A percentile compares a stretch with the other conserved stretches of the same genome.
phyloP scores from a whole-genome alignment of 2,888 invertebrate genomes.

The Dichetophora obliterata region DNA sequence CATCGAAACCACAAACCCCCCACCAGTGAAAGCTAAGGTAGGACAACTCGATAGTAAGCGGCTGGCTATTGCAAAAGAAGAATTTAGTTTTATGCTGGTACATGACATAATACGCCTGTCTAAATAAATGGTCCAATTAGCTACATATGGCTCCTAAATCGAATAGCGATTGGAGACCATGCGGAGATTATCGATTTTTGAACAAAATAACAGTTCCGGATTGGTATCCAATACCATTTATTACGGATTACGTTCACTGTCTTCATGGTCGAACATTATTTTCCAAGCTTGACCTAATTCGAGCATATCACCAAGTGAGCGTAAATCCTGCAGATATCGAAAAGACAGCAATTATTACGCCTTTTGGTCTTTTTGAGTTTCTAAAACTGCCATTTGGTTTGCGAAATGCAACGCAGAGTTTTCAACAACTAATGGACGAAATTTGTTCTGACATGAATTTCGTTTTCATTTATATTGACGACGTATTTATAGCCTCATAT shows the following conservation, averaged over 20 bases:
- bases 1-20: not conserved
- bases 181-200: conserved; percentile 17
- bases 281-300: conserved; percentile 51
- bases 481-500: too few relatives aligned
- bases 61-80: not conserved
- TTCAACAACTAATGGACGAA: conserved; percentile 58
- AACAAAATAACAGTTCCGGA: not conserved
- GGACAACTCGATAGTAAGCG: too few relatives aligned
- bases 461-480: conserved; percentile 53
- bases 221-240: conserved; percentile 9
- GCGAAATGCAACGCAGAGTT: conserved; percentile 59
- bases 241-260: conserved; percentile 39
- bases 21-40: too few relatives aligned
- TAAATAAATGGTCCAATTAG: not conserved
- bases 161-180: conserved; percentile 19
- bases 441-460: conserved; percentile 49
- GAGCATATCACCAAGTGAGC: conserved; percentile 58
- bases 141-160: conserved; percentile 19
- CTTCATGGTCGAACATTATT: conserved; percentile 53
- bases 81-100: too few relatives aligned
- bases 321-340: conserved; percentile 48
- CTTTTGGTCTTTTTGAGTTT: conserved; percentile 38
- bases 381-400: conserved; percentile 43
- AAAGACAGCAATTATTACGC: conserved; percentile 58
- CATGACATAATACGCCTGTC: conserved; percentile 9